Evolutionary conservation across 2,888 invertebrate genomes (phyloP).

Genomic region (Hirtodrosophila duncani): DNA sequence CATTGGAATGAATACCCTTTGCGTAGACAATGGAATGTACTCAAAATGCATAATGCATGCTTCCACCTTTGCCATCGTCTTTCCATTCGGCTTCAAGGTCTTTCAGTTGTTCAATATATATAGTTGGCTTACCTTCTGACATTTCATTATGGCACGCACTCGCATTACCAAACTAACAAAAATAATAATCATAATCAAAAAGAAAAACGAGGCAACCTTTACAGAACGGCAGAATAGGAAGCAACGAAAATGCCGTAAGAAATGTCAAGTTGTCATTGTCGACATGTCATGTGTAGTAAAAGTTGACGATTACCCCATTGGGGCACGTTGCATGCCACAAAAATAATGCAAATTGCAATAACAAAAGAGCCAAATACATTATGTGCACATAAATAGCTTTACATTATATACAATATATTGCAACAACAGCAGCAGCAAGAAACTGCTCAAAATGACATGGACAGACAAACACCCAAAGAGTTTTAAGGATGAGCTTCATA

Average conservation of each 20-base stretch:
- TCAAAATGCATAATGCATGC: too few relatives aligned
- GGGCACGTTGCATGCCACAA: slow-evolving; percentile 30
- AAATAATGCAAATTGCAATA: slow-evolving; percentile 19
- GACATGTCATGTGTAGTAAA: slow-evolving; percentile 26
- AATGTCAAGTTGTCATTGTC: slow-evolving; percentile 54
- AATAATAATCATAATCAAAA: not conserved
- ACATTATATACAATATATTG: slow-evolving; percentile 31
- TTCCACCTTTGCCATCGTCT: too few relatives aligned
- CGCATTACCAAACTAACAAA: slow-evolving; percentile 33
- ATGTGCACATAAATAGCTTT: not conserved
- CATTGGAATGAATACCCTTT: slow-evolving; percentile 5
- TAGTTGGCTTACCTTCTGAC: slow-evolving; percentile 40
- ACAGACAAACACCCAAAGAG: slow-evolving; percentile 22
- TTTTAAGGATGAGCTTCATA: slow-evolving; percentile 57
- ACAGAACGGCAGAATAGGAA: slow-evolving; percentile 17
- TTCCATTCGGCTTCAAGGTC: slow-evolving; percentile 11
- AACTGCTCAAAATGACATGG: slow-evolving; percentile 13
- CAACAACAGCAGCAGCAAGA: slow-evolving; percentile 3
- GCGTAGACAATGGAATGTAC: slow-evolving; percentile 21
- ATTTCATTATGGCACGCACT: slow-evolving; percentile 63
- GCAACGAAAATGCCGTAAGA: slow-evolving; percentile 30
- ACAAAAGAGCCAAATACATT: slow-evolving; percentile 1
- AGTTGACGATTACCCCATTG: too few relatives aligned
- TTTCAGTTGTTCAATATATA: too few relatives aligned
- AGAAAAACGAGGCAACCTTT: slow-evolving; percentile 18